Conservation (phyloP, 1,140 invertebrate genomes). For the Laupala kohalensis region DNA sequence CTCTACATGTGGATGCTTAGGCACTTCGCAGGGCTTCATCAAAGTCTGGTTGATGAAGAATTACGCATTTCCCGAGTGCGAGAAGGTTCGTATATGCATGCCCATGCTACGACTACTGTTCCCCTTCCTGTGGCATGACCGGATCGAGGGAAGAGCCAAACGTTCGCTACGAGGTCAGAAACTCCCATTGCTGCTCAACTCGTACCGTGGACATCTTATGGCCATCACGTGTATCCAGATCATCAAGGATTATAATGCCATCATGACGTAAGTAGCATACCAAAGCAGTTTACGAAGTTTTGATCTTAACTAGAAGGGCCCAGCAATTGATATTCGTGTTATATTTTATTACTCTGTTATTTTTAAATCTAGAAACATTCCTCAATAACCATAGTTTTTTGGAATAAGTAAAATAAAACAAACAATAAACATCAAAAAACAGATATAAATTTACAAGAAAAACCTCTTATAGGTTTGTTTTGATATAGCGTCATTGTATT, state of each 20-base stretch:
- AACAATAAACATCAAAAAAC: no score
- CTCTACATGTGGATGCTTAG: conserved; percentile 21
- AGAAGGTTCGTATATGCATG: conserved; percentile 32
- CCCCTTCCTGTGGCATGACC: conserved; percentile 52
- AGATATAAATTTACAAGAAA: no score
- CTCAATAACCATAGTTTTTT: no score
- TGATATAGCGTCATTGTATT: no score
- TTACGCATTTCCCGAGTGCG: conserved; percentile 28
- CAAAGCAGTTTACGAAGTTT: no score
- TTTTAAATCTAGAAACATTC: no score
- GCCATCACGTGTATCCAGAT: conserved; percentile 43
- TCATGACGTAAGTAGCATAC: background rate
- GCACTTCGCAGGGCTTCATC: conserved; percentile 49
- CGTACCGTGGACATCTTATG: conserved; percentile 44
- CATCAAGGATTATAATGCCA: conserved; percentile 21
- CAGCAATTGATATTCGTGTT: no score
- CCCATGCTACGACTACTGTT: conserved; percentile 45
- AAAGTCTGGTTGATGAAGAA: conserved; percentile 57
- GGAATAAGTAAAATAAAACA: no score
- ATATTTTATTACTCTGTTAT: no score
- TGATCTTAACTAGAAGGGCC: no score
- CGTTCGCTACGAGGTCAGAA: conserved; percentile 39
- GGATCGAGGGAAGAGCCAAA: conserved; percentile 43
- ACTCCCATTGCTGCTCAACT: conserved; percentile 47
- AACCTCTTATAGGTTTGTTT: no score